Evolutionary conservation across 2,113 vertebrate species (phyloP).

Genomic region (Fregetta grallaria): DNA sequence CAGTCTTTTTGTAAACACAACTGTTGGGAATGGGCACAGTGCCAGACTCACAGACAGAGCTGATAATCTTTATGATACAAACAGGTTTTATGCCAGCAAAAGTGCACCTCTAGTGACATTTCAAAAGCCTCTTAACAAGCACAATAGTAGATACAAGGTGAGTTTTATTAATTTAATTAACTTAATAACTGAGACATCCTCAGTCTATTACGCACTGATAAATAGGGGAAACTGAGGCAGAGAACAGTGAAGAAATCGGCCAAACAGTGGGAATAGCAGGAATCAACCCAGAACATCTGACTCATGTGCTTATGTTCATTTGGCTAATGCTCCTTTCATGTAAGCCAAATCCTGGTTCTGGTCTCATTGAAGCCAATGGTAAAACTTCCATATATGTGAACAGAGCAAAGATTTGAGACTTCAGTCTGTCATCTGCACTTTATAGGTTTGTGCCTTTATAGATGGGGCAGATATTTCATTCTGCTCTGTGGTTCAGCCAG

Average conservation of each 20-base stretch:
- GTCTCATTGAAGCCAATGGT: neutral
- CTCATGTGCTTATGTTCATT: neutral
- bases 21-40: neutral
- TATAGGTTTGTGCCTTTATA: neutral
- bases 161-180: neutral
- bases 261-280: neutral
- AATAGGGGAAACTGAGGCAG: neutral
- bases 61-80: neutral
- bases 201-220: neutral
- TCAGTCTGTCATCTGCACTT: neutral
- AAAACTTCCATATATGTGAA: neutral
- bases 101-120: neutral
- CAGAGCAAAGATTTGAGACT: neutral
- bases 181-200: neutral
- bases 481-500: conserved; percentile 19
- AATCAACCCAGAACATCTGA: neutral
- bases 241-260: neutral
- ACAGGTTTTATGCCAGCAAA: neutral
- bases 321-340: neutral
- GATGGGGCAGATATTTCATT: neutral
- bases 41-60: neutral
- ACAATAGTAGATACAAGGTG: neutral
- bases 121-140: neutral
- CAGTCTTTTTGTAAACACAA: neutral
- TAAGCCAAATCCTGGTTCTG: neutral